Percentiles rank a stretch among this genome's conserved stretches.
Conservation (phyloP, 2,888 invertebrate species). For the Standfussiana lucernea region DNA sequence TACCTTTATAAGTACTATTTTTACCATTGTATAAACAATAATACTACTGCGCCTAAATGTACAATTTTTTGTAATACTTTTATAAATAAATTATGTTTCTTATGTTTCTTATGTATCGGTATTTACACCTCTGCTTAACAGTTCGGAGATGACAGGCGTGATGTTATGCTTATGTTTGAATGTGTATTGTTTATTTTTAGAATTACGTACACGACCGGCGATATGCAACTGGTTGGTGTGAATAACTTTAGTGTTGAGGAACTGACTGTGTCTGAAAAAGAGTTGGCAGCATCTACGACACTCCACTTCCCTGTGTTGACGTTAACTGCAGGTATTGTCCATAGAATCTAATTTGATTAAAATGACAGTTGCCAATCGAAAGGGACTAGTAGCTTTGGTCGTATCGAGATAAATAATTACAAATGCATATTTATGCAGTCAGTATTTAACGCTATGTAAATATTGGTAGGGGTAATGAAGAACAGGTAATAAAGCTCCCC, state of each 20-base stretch:
- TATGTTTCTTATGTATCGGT: too few species aligned
- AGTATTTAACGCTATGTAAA: too few species aligned
- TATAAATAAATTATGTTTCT: too few species aligned
- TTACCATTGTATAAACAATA: too few species aligned
- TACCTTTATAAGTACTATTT: too few species aligned
- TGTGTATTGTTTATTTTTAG: constrained; percentile 56
- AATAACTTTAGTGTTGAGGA: constrained; percentile 70
- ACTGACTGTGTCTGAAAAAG: constrained; percentile 63
- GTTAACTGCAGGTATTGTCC: constrained; percentile 68
- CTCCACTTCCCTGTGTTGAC: constrained; percentile 68
- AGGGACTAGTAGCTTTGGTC: not conserved
- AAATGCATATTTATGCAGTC: too few species aligned
- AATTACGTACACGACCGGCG: constrained; percentile 69
- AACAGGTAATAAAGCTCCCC: too few species aligned
- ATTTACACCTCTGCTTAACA: not conserved
- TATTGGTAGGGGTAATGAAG: too few species aligned
- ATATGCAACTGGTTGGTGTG: constrained; percentile 71
- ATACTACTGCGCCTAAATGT: too few species aligned
- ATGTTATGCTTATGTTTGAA: not conserved
- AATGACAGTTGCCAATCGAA: not conserved
- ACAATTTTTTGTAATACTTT: too few species aligned
- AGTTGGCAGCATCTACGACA: constrained; percentile 63
- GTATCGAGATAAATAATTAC: too few species aligned
- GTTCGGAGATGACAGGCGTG: not conserved
- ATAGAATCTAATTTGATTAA: not conserved